A percentile compares a stretch with the other conserved stretches of the same genome.
phyloP scores from a whole-genome alignment of 2,797 vertebrate species.

The Carapus acus region DNA sequence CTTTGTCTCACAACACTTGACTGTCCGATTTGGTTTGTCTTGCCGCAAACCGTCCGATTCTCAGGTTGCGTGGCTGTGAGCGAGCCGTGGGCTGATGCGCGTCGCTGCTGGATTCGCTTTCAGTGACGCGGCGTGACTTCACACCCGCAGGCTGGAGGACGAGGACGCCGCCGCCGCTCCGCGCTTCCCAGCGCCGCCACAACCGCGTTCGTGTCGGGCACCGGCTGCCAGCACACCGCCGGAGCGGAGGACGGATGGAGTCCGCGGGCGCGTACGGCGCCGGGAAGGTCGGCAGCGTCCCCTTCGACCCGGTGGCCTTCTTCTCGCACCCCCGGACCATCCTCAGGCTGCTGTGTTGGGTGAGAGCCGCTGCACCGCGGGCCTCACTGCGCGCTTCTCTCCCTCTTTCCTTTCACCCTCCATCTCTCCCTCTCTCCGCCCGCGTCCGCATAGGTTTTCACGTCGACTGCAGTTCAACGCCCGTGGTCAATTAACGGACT shows the following conservation, averaged over 20 bases:
- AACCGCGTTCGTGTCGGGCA: slow-evolving; percentile 27
- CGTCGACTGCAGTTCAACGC: neutral
- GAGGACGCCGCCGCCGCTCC: slow-evolving; percentile 37
- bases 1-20: no score
- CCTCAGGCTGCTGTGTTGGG: slow-evolving; percentile 82
- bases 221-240: slow-evolving; percentile 16
- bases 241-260: slow-evolving; percentile 56
- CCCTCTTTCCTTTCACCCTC: slow-evolving; percentile 19
- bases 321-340: slow-evolving; percentile 85
- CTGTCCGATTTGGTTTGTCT: no score
- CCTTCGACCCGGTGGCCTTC: slow-evolving; percentile 84
- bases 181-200: slow-evolving; percentile 37
- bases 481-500: neutral
- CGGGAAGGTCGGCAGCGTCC: slow-evolving; percentile 76
- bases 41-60: no score
- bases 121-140: slow-evolving; percentile 57
- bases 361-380: slow-evolving; percentile 58
- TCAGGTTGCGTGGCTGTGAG: no score
- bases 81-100: neutral
- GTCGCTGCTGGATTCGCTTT: neutral
- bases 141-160: slow-evolving; percentile 43
- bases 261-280: slow-evolving; percentile 83
- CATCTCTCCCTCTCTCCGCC: slow-evolving; percentile 3
- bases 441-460: slow-evolving; percentile 6
- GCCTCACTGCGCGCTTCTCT: slow-evolving; percentile 2